phyloP scores from a whole-genome alignment of 2,888 invertebrate genomes.

The Nycteola revayana region DNA sequence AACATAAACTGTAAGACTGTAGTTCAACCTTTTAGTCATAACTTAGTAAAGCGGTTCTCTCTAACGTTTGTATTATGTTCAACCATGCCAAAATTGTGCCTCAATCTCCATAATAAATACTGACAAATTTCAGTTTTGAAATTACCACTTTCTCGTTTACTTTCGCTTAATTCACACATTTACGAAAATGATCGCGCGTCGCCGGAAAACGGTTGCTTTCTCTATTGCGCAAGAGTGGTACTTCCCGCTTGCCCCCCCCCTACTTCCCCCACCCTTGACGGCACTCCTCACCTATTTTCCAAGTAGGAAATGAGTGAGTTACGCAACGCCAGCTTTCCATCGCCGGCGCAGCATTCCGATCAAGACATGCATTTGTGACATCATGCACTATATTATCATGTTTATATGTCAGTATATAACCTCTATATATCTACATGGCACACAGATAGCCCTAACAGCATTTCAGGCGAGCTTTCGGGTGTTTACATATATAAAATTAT shows the following conservation, averaged over 20 bases:
- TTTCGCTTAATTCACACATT: conserved; percentile 80
- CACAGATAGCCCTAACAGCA: too few species aligned
- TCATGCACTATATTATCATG: conserved; percentile 14
- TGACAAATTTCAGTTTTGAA: conserved; percentile 17
- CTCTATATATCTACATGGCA: too few species aligned
- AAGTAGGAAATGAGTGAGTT: conserved; percentile 66
- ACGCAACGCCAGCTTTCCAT: conserved; percentile 64
- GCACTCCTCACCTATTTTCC: conserved; percentile 74
- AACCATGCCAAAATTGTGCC: too few species aligned
- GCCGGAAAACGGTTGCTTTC: conserved; percentile 75
- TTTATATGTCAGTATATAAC: too few species aligned
- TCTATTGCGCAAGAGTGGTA: conserved; percentile 71
- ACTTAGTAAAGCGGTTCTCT: too few species aligned
- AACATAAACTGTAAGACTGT: too few species aligned
- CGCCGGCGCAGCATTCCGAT: conserved; percentile 44
- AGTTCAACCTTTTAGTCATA: too few species aligned
- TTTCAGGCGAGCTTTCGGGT: too few species aligned
- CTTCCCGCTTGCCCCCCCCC: conserved; percentile 57
- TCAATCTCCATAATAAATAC: not conserved
- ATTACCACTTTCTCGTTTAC: conserved; percentile 64
- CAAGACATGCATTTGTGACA: conserved; percentile 35
- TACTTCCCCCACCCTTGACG: conserved; percentile 24
- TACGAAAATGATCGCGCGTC: conserved; percentile 76
- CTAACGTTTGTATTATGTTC: too few species aligned
- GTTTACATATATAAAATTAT: too few species aligned